phyloP scores from a whole-genome alignment of 2,888 invertebrate genomes.

The Endotricha flammealis region DNA sequence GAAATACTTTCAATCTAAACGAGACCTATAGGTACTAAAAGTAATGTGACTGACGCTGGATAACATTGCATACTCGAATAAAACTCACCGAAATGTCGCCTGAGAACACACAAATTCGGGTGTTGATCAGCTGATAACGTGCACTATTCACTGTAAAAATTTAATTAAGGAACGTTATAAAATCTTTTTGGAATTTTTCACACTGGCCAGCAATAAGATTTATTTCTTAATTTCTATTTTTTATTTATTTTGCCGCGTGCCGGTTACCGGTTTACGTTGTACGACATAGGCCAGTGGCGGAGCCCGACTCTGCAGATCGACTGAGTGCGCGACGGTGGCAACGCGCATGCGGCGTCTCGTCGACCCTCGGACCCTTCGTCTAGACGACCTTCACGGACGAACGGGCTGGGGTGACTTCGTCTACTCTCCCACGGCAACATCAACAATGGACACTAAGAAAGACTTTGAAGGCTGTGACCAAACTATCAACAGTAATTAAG shows the following conservation, averaged over 20 bases:
- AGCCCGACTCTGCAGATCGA: slow-evolving; percentile 64
- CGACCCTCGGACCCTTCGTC: slow-evolving; percentile 39
- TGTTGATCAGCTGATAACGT: slow-evolving; percentile 31
- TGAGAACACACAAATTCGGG: slow-evolving; percentile 21
- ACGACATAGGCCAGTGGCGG: slow-evolving; percentile 36
- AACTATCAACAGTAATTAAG: no score
- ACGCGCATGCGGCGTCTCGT: slow-evolving; percentile 28
- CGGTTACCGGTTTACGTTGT: slow-evolving; percentile 21
- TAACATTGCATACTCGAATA: slow-evolving; percentile 30
- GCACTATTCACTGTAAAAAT: slow-evolving; percentile 17
- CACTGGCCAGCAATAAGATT: slow-evolving; percentile 10
- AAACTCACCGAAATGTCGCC: slow-evolving; percentile 50
- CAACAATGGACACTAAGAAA: slow-evolving; percentile 17
- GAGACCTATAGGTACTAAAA: slow-evolving; percentile 69
- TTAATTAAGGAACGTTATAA: slow-evolving; percentile 7
- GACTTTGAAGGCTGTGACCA: no score
- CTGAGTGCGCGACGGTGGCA: slow-evolving; percentile 38
- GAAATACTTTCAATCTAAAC: slow-evolving; percentile 75
- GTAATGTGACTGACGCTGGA: slow-evolving; percentile 54
- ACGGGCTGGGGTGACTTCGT: slow-evolving; percentile 24
- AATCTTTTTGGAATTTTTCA: background rate
- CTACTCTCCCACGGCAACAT: slow-evolving; percentile 21
- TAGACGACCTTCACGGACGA: slow-evolving; percentile 37
- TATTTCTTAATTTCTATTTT: slow-evolving; percentile 23
- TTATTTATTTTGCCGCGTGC: slow-evolving; percentile 27